Conservation (phyloP, 1,140 invertebrate genomes). For the Colletes gigas region DNA sequence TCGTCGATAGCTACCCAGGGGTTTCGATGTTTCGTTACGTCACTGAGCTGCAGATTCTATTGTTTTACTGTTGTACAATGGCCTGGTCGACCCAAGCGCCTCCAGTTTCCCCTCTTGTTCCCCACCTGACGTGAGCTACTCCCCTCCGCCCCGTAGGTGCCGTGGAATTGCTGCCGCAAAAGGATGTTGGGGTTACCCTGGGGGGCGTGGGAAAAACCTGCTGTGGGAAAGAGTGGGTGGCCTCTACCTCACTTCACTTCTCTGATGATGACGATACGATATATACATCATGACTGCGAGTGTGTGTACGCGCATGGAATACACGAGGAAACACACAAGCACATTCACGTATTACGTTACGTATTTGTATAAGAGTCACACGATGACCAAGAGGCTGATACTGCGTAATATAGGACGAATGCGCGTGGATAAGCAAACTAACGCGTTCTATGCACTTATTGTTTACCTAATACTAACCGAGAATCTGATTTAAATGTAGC, state of each 20-base stretch:
- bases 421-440: constrained; percentile 36
- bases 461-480: background rate
- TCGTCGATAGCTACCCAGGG: background rate
- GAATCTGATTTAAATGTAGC: background rate
- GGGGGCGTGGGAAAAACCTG: constrained; percentile 89
- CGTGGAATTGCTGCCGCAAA: constrained; percentile 81
- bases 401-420: constrained; percentile 53
- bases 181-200: constrained; percentile 88
- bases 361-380: constrained; percentile 27
- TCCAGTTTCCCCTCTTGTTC: constrained; percentile 66
- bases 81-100: constrained; percentile 73
- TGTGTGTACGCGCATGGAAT: constrained; percentile 15
- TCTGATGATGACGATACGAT: constrained; percentile 70
- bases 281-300: constrained; percentile 50
- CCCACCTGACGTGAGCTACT: constrained; percentile 52
- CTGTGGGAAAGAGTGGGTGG: constrained; percentile 90
- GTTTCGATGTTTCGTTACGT: constrained; percentile 41
- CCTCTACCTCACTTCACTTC: constrained; percentile 80
- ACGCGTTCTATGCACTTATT: constrained; percentile 10
- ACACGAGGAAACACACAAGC: constrained; percentile 6
- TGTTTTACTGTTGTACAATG: constrained; percentile 78
- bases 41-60: constrained; percentile 74
- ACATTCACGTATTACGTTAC: constrained; percentile 14
- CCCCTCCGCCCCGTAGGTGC: constrained; percentile 53
- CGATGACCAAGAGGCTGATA: constrained; percentile 18